A percentile compares a stretch with the other conserved stretches of the same genome.
Conservation (phyloP, 2,888 invertebrate genomes). For the Limenitis camilla region DNA sequence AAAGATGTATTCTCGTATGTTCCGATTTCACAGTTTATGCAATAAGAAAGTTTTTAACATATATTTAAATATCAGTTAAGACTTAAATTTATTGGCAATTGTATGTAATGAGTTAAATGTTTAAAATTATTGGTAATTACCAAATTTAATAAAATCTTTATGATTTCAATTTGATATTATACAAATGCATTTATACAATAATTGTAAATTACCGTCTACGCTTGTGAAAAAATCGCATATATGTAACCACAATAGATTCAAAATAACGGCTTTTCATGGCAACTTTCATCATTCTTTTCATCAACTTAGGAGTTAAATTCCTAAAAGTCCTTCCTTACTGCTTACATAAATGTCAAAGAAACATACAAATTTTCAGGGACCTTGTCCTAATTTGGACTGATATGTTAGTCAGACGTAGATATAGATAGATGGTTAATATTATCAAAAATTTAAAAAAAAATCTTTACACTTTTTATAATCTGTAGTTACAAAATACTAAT, state of each 20-base stretch:
- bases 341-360: no score
- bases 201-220: no score
- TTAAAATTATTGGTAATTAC: neutral
- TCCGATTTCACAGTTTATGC: slow-evolving; percentile 14
- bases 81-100: slow-evolving; percentile 9
- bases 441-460: no score
- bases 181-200: neutral
- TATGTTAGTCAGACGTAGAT: no score
- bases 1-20: neutral
- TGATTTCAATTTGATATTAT: neutral
- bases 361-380: no score
- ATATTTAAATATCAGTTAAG: slow-evolving; percentile 7
- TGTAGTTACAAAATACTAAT: no score
- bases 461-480: no score
- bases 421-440: no score
- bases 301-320: no score
- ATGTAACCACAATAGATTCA: neutral
- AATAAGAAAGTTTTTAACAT: slow-evolving; percentile 18
- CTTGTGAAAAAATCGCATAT: no score
- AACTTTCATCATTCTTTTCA: neutral
- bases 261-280: neutral
- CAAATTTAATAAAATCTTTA: neutral
- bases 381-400: no score
- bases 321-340: no score
- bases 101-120: neutral